These are phyloP conservation scores for Fulmarus glacialis DNA, from an alignment of 2,113 vertebrate species.

Conservation along the genomic window DNA sequence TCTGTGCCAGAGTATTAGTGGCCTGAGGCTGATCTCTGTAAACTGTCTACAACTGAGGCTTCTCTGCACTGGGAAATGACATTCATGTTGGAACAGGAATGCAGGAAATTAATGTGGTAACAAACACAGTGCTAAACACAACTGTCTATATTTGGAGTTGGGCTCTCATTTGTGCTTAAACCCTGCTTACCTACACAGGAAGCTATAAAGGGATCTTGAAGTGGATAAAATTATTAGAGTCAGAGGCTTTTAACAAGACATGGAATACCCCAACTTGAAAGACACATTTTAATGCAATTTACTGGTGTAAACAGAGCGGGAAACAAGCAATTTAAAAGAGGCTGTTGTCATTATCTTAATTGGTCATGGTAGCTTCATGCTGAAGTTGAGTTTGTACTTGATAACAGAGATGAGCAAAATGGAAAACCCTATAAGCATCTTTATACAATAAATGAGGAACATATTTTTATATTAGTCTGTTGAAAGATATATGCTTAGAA, in stretches of 20 bases:
- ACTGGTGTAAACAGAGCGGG: background rate
- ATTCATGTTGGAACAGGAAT: slow-evolving; percentile 33
- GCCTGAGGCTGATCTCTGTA: slow-evolving; percentile 12
- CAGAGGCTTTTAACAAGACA: background rate
- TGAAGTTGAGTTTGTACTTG: background rate
- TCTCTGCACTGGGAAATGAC: background rate
- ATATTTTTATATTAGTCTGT: background rate
- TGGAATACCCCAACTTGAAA: background rate
- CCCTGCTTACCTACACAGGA: background rate
- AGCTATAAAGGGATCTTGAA: background rate
- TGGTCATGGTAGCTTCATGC: background rate
- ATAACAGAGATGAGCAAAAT: background rate
- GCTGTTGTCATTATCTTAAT: background rate
- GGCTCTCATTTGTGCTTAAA: background rate
- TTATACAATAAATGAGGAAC: background rate
- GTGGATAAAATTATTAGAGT: background rate
- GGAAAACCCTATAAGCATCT: background rate
- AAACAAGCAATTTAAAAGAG: background rate
- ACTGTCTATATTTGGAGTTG: background rate
- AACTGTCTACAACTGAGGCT: background rate
- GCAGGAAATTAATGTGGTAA: slow-evolving; percentile 34
- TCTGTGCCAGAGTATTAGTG: background rate
- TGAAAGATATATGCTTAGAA: background rate
- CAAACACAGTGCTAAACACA: background rate
- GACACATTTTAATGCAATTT: background rate